These are phyloP conservation scores for Anolis sagrei DNA, from an alignment of 2,113 vertebrate genomes.

Conservation along the genomic window DNA sequence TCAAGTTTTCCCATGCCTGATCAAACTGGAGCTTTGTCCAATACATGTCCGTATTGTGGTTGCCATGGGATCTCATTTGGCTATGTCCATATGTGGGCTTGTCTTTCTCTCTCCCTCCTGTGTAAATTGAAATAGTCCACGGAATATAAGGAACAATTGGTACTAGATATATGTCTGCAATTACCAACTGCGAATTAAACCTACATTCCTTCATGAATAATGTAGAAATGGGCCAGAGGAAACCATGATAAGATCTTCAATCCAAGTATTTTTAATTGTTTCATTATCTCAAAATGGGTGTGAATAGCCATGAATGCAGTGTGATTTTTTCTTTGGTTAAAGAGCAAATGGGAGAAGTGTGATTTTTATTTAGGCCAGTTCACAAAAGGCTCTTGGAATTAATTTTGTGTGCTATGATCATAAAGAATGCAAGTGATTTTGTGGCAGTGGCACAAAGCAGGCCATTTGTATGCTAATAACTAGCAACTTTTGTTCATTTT, in stretches of 20 bases:
- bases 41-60: too few relatives aligned
- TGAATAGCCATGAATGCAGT: constrained; percentile 81
- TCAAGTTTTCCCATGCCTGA: too few relatives aligned
- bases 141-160: constrained; percentile 80
- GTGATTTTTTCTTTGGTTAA: constrained; percentile 69
- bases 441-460: constrained; percentile 80
- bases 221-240: constrained; percentile 81
- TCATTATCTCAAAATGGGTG: constrained; percentile 86
- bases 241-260: constrained; percentile 85
- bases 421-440: constrained; percentile 84
- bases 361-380: constrained; percentile 81
- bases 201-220: constrained; percentile 84
- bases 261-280: constrained; percentile 88
- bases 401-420: constrained; percentile 86
- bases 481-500: constrained; percentile 76
- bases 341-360: constrained; percentile 60
- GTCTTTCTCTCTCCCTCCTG: constrained; percentile 44
- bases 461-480: constrained; percentile 89
- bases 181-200: constrained; percentile 85
- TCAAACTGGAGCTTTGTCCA: too few relatives aligned
- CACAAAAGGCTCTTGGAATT: constrained; percentile 88
- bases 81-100: too few relatives aligned
- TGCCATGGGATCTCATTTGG: too few relatives aligned
- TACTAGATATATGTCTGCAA: constrained; percentile 82
- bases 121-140: constrained; percentile 80